phyloP scores from a whole-genome alignment of 2,113 vertebrate species.

The Mesoclemmys tuberculata region DNA sequence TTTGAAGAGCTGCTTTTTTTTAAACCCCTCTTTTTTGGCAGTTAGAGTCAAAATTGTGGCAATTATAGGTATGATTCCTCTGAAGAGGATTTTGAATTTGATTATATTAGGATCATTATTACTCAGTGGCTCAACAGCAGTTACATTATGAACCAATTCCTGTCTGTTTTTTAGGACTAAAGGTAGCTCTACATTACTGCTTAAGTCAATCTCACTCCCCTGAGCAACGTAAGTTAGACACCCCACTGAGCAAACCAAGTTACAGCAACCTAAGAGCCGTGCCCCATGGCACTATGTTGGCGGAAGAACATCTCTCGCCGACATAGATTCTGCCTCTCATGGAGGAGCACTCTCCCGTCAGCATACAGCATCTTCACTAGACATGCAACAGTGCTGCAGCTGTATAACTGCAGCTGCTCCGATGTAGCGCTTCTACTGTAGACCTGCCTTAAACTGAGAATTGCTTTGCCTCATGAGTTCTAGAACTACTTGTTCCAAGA shows the following conservation, averaged over 20 bases:
- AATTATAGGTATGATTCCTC: neutral
- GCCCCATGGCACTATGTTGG: no score
- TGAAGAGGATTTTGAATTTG: constrained; percentile 10
- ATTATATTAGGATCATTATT: neutral
- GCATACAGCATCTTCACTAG: no score
- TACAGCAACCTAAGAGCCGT: no score
- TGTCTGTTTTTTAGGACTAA: neutral
- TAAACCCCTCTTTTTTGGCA: neutral
- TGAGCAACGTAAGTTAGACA: no score
- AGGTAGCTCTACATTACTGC: constrained; percentile 11
- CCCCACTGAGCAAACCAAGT: no score
- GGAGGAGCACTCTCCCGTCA: no score
- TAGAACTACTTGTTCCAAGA: neutral
- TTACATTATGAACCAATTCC: neutral
- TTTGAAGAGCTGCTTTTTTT: constrained; percentile 9
- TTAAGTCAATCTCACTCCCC: neutral
- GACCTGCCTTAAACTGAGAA: no score
- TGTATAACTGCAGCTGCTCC: no score
- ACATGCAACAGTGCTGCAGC: no score
- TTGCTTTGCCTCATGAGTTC: neutral
- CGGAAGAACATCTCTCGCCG: no score
- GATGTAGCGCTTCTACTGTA: no score
- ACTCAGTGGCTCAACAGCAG: constrained; percentile 6
- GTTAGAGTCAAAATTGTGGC: neutral
- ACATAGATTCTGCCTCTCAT: no score